phyloP scores from a whole-genome alignment of 2,797 vertebrate genomes.

The Capromys pilorides region DNA sequence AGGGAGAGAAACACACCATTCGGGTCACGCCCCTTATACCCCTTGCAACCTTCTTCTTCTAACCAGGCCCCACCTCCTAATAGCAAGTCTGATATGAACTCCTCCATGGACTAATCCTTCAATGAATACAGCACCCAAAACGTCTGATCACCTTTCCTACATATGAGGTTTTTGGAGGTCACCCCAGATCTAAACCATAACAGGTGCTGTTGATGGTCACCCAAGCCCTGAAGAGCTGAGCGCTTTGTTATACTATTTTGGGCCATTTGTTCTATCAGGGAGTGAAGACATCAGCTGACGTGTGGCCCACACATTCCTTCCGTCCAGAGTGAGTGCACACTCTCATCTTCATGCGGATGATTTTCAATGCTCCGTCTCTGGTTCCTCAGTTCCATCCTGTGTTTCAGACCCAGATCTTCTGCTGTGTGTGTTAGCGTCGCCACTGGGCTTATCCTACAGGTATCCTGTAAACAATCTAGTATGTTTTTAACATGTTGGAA shows the following conservation, averaged over 20 bases:
- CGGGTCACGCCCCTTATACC: too few species aligned
- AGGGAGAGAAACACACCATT: neutral
- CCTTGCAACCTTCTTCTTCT: neutral
- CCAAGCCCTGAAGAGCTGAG: neutral
- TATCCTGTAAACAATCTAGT: too few species aligned
- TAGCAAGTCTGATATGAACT: neutral
- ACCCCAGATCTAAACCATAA: neutral
- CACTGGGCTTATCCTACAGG: too few species aligned
- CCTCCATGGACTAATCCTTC: neutral
- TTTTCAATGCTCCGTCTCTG: neutral
- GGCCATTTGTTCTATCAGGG: too few species aligned
- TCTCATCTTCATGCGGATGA: neutral
- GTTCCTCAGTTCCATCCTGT: neutral
- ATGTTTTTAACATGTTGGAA: neutral
- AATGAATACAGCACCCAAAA: neutral
- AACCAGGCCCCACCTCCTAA: neutral
- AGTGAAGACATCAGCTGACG: neutral
- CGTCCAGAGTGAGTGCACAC: rapidly evolving
- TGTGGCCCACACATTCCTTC: too few species aligned
- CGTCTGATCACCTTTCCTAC: neutral
- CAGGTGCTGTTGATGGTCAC: too few species aligned
- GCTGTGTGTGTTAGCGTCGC: rapidly evolving
- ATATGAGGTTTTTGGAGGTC: neutral
- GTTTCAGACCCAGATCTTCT: neutral
- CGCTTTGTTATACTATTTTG: too few species aligned